Evolutionary conservation across 1,140 invertebrate genomes (phyloP), one percentile per base, ranked within the genome.

Genomic region (Papilio aristodemus): DNA sequence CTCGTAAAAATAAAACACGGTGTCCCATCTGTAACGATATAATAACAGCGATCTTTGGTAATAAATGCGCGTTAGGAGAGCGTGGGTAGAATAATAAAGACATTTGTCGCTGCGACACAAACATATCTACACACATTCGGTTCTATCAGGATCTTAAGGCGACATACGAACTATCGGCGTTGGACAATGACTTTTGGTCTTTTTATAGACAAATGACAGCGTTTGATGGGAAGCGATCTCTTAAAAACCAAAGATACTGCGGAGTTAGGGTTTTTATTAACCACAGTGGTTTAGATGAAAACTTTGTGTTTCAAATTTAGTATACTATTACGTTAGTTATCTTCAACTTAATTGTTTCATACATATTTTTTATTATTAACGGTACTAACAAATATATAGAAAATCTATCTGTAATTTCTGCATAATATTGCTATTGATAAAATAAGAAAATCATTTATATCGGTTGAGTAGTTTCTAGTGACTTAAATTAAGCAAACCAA

Each of bases 61-160:
- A 37, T 62, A 62, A 62, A 58, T 36, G 59, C 38, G 70, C 71
- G 69, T 78, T 76, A 72, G 72, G 59, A 46, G 57, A 54, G 83
- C 82, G 85, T 86, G 82, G 85, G 85, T 64, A 76, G 83, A 82
- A 84, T 86, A 86, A 87, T 86, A 74, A 87, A 87, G 84, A 84
- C 83, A 84, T 87, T 84, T 83, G 80, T 85, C 80, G 78, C 74
- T 25, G 62, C 50, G 60, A 37, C 71, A 76, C 71, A 62, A 67
- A 71, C 67, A 71, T 67, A 67, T 71, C 67, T 75, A 73, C 66
- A 76, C 76, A 72, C 75, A 54, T 71, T 71, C 71, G 57, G 57
- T 72, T 66, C 50, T 74, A 73, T 74, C 67, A 41, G 13, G 11
- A 25, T 17, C 32, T 58, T 66, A 74, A 71, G 43, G 36, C 17